These are phyloP conservation scores for Drosophila ohnishii DNA, from an alignment of 1,140 invertebrate species.

Conservation along the genomic window DNA sequence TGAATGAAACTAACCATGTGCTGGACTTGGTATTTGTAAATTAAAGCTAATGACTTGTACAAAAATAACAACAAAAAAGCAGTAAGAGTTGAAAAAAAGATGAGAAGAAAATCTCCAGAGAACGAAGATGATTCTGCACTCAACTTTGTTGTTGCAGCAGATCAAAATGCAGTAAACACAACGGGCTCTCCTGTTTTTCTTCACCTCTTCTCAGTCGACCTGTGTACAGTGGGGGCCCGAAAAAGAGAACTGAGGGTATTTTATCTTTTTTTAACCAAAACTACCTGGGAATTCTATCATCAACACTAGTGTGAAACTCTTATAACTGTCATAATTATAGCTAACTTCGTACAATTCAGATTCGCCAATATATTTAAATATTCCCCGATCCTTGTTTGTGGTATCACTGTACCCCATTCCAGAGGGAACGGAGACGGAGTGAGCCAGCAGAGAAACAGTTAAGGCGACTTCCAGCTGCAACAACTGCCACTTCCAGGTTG, in stretches of 20 bases:
- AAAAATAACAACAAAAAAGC: conserved; percentile 50
- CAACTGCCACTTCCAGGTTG: conserved; percentile 51
- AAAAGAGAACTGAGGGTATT: no score
- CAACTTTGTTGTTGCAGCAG: conserved; percentile 28
- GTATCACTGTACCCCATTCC: conserved; percentile 28
- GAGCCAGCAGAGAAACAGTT: conserved; percentile 60
- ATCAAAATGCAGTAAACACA: conserved; percentile 75
- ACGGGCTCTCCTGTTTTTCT: conserved; percentile 45
- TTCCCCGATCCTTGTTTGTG: no score
- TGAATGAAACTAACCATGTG: conserved; percentile 67
- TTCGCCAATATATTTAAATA: background rate
- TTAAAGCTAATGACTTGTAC: conserved; percentile 81
- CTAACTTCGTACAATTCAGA: no score
- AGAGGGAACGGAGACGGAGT: conserved; percentile 34
- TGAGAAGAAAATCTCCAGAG: conserved; percentile 33
- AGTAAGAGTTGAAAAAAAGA: conserved; percentile 15
- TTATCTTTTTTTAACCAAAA: background rate
- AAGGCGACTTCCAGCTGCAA: conserved; percentile 62
- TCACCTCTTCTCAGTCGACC: conserved; percentile 14
- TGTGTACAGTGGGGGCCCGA: background rate
- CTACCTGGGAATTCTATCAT: background rate
- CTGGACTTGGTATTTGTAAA: conserved; percentile 56
- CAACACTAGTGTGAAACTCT: no score
- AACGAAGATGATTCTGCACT: conserved; percentile 38
- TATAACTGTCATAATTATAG: no score